phyloP scores from a whole-genome alignment of 2,113 vertebrate genomes.

The Petrocephalus microphthalmus region DNA sequence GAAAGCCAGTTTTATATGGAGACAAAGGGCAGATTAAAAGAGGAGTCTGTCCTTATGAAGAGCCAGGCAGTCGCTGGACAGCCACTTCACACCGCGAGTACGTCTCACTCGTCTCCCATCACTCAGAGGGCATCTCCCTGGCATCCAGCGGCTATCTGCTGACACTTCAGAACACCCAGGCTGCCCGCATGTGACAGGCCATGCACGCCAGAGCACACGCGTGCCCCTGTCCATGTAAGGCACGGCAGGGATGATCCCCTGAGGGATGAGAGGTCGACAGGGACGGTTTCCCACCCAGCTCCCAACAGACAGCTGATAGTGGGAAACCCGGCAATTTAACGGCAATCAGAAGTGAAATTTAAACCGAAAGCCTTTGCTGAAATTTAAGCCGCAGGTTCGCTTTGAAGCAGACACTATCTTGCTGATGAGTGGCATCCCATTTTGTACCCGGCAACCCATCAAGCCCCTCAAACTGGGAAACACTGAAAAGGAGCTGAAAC shows the following conservation, averaged over 20 bases:
- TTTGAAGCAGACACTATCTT: background rate
- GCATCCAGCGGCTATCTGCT: background rate
- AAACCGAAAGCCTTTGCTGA: background rate
- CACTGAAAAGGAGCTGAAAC: conserved; percentile 5
- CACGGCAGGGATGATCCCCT: background rate
- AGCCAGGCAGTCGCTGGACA: background rate
- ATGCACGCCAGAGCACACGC: background rate
- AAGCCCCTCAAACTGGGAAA: background rate
- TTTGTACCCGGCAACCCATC: background rate
- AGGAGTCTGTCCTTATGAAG: background rate
- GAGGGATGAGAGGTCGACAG: background rate
- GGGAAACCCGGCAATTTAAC: background rate
- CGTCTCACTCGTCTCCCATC: background rate
- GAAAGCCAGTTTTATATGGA: conserved; percentile 14
- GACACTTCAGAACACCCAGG: background rate
- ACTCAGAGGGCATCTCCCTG: background rate
- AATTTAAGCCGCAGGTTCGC: background rate
- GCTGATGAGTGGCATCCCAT: background rate
- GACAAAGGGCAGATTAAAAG: background rate
- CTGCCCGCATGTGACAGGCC: background rate
- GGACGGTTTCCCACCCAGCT: background rate
- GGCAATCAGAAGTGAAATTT: background rate
- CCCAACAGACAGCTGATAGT: background rate
- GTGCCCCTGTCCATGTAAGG: background rate
- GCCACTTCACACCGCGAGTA: background rate